Evolutionary conservation across 2,888 invertebrate genomes (phyloP).

Genomic region (Heliconius ismenius): DNA sequence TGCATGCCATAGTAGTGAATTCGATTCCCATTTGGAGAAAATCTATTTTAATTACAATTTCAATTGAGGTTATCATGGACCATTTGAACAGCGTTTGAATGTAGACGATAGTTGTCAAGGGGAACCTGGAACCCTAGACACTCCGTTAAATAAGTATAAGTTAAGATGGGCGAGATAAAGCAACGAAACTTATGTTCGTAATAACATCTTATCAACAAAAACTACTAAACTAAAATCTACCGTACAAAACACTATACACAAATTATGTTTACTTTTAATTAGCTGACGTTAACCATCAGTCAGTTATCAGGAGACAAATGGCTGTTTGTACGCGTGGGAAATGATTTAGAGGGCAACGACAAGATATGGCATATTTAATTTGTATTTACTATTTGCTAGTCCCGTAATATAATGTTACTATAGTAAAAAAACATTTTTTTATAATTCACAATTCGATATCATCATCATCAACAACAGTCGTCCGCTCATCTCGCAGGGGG

Average conservation of each 20-base stretch:
- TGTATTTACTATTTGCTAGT: conserved; percentile 27
- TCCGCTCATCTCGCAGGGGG: no score
- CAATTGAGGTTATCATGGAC: no score
- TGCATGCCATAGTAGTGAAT: neutral
- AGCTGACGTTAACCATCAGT: conserved; percentile 61
- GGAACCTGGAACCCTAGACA: no score
- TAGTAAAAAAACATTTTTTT: neutral
- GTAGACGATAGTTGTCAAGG: no score
- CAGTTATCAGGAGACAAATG: conserved; percentile 46
- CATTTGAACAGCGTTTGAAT: no score
- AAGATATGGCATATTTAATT: conserved; percentile 47
- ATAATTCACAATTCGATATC: neutral
- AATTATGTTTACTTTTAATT: conserved; percentile 74
- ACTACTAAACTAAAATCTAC: neutral
- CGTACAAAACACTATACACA: conserved; percentile 17
- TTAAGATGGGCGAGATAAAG: no score
- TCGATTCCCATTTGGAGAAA: neutral
- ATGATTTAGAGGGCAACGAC: conserved; percentile 56
- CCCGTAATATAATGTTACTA: neutral
- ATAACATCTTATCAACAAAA: no score
- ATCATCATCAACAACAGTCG: no score
- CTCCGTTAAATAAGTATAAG: no score
- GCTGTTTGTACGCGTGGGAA: conserved; percentile 66
- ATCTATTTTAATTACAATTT: no score
- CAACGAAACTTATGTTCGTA: no score